Conservation (phyloP, 2,113 vertebrate genomes). For the Carassius carassius region DNA sequence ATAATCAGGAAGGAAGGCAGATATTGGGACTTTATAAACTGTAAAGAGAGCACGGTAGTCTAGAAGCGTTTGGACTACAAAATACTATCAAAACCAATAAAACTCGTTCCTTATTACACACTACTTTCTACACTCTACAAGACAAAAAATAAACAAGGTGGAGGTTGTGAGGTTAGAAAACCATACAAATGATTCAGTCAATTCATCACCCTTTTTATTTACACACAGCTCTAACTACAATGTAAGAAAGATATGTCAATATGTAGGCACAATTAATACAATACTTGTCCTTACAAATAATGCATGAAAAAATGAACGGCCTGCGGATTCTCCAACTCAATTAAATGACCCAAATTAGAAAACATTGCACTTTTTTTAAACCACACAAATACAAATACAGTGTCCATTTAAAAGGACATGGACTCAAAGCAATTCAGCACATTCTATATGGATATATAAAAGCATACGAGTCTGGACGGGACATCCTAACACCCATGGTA, state of each 20-base stretch:
- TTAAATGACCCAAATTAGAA: conserved; percentile 3
- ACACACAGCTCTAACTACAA: background rate
- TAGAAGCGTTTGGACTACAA: background rate
- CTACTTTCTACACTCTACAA: background rate
- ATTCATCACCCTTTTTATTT: conserved; percentile 23
- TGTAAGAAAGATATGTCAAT: background rate
- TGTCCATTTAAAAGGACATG: background rate
- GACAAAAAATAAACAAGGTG: background rate
- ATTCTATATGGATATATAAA: conserved; percentile 20
- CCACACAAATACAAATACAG: conserved; percentile 20
- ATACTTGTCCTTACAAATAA: background rate
- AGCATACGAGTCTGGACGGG: background rate
- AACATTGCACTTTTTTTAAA: background rate
- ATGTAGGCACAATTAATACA: conserved; percentile 30
- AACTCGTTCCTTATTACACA: background rate
- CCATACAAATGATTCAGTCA: background rate
- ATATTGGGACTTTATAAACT: background rate
- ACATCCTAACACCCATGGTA: conserved; percentile 84
- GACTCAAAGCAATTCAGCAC: conserved; percentile 12
- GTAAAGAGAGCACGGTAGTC: background rate
- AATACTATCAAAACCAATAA: background rate
- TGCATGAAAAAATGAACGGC: background rate
- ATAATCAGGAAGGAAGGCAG: background rate
- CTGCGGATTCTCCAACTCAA: background rate
- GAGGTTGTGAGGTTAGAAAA: background rate